Conservation (phyloP, 2,888 invertebrate genomes). For the Pristionchus maxplancki region DNA sequence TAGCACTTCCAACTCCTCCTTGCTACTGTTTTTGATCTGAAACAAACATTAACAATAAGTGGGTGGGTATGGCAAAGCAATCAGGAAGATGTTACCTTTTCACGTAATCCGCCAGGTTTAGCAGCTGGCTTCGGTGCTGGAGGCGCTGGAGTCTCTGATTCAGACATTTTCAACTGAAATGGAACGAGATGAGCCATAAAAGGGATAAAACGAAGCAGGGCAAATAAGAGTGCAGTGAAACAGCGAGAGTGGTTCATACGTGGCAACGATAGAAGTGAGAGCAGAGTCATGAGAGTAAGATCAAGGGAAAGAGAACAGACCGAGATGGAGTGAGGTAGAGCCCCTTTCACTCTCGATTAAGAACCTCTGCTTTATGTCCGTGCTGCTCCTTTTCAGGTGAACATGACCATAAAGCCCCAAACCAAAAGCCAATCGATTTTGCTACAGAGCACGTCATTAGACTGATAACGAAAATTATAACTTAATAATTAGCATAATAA, state of each 20-base stretch:
- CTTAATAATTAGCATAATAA: background rate
- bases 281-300: background rate
- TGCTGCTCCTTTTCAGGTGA: background rate
- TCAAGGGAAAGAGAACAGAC: background rate
- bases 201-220: background rate
- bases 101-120: slow-evolving; percentile 41
- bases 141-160: background rate
- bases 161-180: slow-evolving; percentile 10
- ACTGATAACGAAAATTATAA: background rate
- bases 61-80: background rate
- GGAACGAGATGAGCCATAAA: background rate
- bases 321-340: background rate
- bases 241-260: slow-evolving; percentile 12
- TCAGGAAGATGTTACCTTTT: background rate
- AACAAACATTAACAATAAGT: background rate
- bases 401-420: too few species aligned
- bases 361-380: background rate
- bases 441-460: background rate
- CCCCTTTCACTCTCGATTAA: background rate
- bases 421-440: too few species aligned
- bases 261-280: background rate
- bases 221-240: slow-evolving; percentile 1
- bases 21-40: slow-evolving; percentile 40
- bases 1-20: slow-evolving; percentile 21
- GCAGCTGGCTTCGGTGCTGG: slow-evolving; percentile 4